Evolutionary conservation across 2,113 vertebrate species (phyloP), one percentile per base, ranked within the genome.

Genomic region (Mustela nigripes): DNA sequence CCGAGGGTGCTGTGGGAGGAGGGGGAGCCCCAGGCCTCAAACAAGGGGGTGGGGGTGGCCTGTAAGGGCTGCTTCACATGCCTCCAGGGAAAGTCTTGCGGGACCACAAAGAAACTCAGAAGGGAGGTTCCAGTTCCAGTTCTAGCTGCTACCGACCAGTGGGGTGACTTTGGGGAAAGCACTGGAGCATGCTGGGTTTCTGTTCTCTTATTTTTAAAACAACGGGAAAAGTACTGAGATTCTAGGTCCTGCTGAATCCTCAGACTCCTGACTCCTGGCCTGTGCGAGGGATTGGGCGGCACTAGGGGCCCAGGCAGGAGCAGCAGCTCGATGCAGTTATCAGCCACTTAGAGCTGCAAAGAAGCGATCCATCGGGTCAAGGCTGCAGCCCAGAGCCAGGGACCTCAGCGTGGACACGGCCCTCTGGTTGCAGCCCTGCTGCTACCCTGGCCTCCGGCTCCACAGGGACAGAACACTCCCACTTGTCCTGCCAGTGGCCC

Each of bases 281-380:
- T 7, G 18, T 10, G 42, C 48, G 1, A 39, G 11, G 48, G 11
- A 4, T 0, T 26, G 6, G 53, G 16, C 3, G 21, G 36, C 8
- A 14, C 8, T 2, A 12, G 33, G n/a, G 63, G 5, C 36, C 6
- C 0, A 0, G 0, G 21, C 0, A 3, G 26, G 31, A 18, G 24
- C 14, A 48, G 67, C 11, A 86, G n/a, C 8, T 45, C n/a, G 9
- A 12, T 2, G 24, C 73, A 42, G 50, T 12, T 4, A 36, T 22
- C 6, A 33, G n/a, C 28, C 6, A 21, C 36, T n/a, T 7, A 0
- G 14, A 5, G 31, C 5, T 3, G 11, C 48, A 42, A 10, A 28
- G 85, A 18, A 24, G 45, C 8, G 26, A 42, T 58, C 31, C 28
- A 1, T 3, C 3, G 8, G 62, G 88, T 58, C 36, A n/a, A 36